Base-by-base conservation (phyloP, 2,888 invertebrate species). In the Drosophila silvestris region DNA sequence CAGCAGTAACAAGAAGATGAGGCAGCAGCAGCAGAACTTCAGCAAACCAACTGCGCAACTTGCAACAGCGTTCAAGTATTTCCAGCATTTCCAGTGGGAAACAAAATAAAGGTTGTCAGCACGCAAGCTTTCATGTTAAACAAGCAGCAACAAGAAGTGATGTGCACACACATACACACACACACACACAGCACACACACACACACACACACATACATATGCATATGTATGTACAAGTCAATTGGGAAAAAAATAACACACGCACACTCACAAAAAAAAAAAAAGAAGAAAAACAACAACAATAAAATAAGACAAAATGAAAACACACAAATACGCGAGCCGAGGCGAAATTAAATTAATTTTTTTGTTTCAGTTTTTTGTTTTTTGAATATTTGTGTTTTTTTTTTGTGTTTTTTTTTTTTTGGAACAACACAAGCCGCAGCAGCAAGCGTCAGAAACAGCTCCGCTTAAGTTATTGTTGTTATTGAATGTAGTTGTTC, bases 271-370 rank as follows among this genome's bases (percentile, higher is more conserved):
- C 52, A 65, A 37, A n/a, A 39, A 56, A 47, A 47, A 44, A 44
- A 30, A 19, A 19, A n/a, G 7, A 4, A 26, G 2, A 33, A 32
- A 32, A 74, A 50, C 22, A 41, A 52, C 41, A 70, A 62, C 53
- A 65, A 65, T 41, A 51, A 65, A 65, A 76, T 64, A 74, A 79
- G 64, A 74, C 77, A 75, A 77, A 70, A 79, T 79, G 57, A 79
- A 79, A 79, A 74, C 58, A 78, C 63, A 77, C 67, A 78, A 74
- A 78, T 68, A 44, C 67, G 79, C 75, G 66, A 82, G 54, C 50
- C 70, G 62, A 68, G 61, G 67, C 72, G 26, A 83, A 85, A 77
- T 72, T 77, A 61, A 78, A 81, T 75, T 59, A 70, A 85, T 33
- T 54, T 33, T 54, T 30, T 28, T 52, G 30, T 37, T 66, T 64